These are phyloP conservation scores for Acronicta psi DNA, from an alignment of 2,888 invertebrate species.

Conservation along the genomic window DNA sequence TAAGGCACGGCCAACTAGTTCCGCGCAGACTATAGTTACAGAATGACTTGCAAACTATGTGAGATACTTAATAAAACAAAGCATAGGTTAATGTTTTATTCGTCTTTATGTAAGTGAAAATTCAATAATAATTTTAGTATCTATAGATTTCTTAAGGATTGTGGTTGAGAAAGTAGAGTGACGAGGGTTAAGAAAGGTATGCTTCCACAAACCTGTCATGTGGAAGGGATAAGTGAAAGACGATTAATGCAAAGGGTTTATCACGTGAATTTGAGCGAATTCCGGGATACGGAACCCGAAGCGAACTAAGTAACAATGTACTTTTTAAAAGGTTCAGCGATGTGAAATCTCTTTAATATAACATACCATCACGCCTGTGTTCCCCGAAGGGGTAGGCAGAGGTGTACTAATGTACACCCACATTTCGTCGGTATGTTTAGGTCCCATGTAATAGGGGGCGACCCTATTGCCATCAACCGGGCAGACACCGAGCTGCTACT, in stretches of 20 bases:
- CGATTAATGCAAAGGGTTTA: slow-evolving; percentile 44
- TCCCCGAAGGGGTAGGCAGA: too few species aligned
- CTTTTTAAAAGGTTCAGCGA: neutral
- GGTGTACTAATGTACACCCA: too few species aligned
- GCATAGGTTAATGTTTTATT: neutral
- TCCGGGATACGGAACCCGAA: slow-evolving; percentile 4
- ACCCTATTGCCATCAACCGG: too few species aligned
- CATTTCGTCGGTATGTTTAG: too few species aligned
- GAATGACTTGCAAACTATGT: too few species aligned
- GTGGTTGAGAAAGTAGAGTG: slow-evolving; percentile 20
- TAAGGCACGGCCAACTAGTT: too few species aligned
- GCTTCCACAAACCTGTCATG: slow-evolving; percentile 19
- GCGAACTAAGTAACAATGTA: slow-evolving; percentile 12
- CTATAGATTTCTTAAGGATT: slow-evolving; percentile 14
- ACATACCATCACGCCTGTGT: too few species aligned
- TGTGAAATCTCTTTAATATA: too few species aligned
- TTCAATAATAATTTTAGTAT: slow-evolving; percentile 12
- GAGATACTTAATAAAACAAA: too few species aligned
- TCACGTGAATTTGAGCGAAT: slow-evolving; percentile 19
- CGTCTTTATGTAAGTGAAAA: neutral
- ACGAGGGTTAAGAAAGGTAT: slow-evolving; percentile 45
- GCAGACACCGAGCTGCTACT: too few species aligned
- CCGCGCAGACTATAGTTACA: too few species aligned
- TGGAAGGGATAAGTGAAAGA: slow-evolving; percentile 29
- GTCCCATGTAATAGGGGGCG: too few species aligned